Evolutionary conservation across 2,888 invertebrate genomes (phyloP).

Genomic region (Agrotis segetum): DNA sequence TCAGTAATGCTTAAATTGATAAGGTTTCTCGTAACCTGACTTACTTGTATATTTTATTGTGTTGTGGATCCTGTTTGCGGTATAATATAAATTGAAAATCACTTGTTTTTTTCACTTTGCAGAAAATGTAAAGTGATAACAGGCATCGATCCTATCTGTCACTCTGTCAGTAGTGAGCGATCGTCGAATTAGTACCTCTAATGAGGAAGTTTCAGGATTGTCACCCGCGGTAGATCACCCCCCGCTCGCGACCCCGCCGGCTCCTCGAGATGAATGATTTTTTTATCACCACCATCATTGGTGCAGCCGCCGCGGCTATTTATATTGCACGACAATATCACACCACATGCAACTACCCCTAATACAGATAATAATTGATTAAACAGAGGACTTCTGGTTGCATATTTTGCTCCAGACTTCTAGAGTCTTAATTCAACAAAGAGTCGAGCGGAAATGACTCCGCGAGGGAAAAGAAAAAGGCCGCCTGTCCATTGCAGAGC

Average conservation of each 20-base stretch:
- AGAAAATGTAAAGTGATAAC: constrained; percentile 15
- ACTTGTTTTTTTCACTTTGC: neutral
- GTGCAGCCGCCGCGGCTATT: constrained; percentile 19
- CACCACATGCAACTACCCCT: constrained; percentile 10
- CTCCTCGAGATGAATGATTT: constrained; percentile 49
- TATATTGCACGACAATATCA: constrained; percentile 32
- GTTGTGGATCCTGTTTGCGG: no score
- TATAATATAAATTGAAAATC: no score
- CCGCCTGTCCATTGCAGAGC: no score
- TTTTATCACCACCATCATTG: constrained; percentile 57
- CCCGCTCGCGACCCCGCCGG: neutral
- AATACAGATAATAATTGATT: constrained; percentile 11
- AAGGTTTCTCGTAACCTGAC: neutral
- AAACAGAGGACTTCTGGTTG: neutral
- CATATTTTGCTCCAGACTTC: neutral
- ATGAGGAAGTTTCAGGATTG: constrained; percentile 64
- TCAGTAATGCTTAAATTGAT: no score
- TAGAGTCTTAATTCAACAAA: neutral
- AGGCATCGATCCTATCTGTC: constrained; percentile 25
- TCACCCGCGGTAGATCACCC: constrained; percentile 45
- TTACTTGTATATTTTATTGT: no score
- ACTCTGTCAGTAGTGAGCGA: constrained; percentile 55
- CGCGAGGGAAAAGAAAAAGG: no score
- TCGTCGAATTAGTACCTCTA: constrained; percentile 68
- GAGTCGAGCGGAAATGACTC: no score